phyloP scores from a whole-genome alignment of 2,888 invertebrate genomes.

The Latrodectus hesperus region DNA sequence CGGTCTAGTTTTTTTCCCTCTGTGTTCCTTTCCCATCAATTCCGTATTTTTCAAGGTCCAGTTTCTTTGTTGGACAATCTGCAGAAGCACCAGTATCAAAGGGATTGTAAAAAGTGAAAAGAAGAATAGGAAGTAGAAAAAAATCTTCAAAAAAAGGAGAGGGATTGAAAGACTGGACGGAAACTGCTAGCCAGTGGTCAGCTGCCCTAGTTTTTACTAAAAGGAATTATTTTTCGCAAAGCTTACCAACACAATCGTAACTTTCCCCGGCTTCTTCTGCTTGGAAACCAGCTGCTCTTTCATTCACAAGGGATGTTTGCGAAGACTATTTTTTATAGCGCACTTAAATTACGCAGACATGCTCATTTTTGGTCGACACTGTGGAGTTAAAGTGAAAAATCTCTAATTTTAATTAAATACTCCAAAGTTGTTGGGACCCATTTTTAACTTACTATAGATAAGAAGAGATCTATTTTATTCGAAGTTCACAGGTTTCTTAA shows the following conservation, averaged over 20 bases:
- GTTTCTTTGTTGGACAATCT: neutral
- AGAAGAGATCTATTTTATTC: too few relatives aligned
- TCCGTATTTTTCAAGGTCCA: neutral
- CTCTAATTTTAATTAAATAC: too few relatives aligned
- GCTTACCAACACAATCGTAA: conserved; percentile 17
- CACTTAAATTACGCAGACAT: too few relatives aligned
- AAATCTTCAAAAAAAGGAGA: conserved; percentile 6
- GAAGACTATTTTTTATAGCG: too few relatives aligned
- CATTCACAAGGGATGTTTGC: neutral
- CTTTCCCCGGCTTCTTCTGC: conserved; percentile 15
- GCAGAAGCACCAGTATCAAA: neutral
- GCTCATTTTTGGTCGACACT: too few relatives aligned
- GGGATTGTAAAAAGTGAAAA: conserved; percentile 11
- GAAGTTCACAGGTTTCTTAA: too few relatives aligned
- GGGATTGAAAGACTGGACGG: conserved; percentile 36
- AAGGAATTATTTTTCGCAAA: neutral
- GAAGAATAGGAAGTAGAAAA: neutral
- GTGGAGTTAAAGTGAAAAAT: too few relatives aligned
- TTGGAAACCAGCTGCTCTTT: conserved; percentile 27
- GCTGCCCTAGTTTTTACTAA: conserved; percentile 46
- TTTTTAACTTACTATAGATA: too few relatives aligned
- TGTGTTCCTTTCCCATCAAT: neutral
- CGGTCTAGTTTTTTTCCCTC: neutral
- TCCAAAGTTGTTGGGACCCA: too few relatives aligned
- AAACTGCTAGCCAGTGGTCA: conserved; percentile 59